phyloP scores from a whole-genome alignment of 2,888 invertebrate species.

The Smittia sp. region DNA sequence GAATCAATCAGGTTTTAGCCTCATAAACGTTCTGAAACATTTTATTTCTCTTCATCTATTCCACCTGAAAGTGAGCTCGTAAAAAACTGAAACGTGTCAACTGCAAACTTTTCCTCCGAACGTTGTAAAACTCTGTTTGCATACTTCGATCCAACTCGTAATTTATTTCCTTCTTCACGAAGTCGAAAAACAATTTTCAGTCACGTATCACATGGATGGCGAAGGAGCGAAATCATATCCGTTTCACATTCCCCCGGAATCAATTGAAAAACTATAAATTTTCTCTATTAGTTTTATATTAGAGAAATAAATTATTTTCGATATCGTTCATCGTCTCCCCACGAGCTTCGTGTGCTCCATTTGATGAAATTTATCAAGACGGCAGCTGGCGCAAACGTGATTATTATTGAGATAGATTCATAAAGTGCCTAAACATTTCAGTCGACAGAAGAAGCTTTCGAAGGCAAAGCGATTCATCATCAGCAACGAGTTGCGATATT shows the following conservation, averaged over 20 bases:
- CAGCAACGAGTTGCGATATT: neutral
- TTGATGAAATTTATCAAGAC: conserved; percentile 28
- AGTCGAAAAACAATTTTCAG: neutral
- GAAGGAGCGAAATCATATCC: neutral
- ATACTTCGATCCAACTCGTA: neutral
- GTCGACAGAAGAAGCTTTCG: neutral
- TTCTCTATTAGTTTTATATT: conserved; percentile 26
- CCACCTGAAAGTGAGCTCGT: neutral
- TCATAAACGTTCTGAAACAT: neutral
- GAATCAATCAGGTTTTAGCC: no score
- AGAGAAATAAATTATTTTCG: conserved; percentile 26
- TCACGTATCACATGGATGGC: neutral
- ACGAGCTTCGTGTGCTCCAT: neutral
- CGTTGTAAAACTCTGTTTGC: conserved; percentile 11
- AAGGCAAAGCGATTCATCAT: conserved; percentile 21
- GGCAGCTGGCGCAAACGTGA: conserved; percentile 30
- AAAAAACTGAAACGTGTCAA: conserved; percentile 26
- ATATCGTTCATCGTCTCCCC: conserved; percentile 7
- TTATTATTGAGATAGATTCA: conserved; percentile 38
- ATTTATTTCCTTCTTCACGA: neutral
- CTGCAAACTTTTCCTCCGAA: neutral
- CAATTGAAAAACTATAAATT: conserved; percentile 40
- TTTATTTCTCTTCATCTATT: neutral
- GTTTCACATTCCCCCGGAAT: conserved; percentile 2
- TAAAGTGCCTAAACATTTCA: conserved; percentile 23